Conservation (phyloP, 2,113 vertebrate species). For the Gobiocypris rarus region DNA sequence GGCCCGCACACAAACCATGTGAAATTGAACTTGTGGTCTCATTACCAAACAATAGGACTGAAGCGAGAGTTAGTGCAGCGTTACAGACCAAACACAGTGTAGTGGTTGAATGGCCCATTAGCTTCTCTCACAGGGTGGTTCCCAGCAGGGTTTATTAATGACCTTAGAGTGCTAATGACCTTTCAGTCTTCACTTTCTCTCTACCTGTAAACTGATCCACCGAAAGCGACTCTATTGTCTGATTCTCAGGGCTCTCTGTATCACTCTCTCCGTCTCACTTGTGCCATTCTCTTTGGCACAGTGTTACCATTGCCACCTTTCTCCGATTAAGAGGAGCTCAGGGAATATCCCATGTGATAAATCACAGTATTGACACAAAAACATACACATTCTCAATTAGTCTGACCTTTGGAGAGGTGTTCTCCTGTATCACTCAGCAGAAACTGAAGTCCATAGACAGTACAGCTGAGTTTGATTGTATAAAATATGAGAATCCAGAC, state of each 20-base stretch:
- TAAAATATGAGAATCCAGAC: not conserved
- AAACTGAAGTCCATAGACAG: not conserved
- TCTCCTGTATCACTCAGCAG: not conserved
- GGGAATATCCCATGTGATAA: constrained; percentile 45
- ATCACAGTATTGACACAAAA: constrained; percentile 24
- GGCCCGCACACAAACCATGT: constrained; percentile 26
- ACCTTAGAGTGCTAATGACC: constrained; percentile 38
- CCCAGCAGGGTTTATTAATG: constrained; percentile 53
- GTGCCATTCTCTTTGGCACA: not conserved
- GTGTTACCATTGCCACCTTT: constrained; percentile 14
- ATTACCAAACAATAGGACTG: constrained; percentile 56
- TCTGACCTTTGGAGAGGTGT: not conserved
- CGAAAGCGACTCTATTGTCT: constrained; percentile 10
- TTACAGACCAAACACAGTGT: constrained; percentile 46
- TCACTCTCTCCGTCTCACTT: constrained; percentile 7
- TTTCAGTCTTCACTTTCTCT: constrained; percentile 34
- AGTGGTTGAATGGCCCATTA: constrained; percentile 54
- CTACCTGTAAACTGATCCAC: constrained; percentile 36
- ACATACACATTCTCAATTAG: constrained; percentile 3
- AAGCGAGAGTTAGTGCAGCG: not conserved
- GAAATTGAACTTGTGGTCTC: constrained; percentile 42
- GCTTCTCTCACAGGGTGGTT: constrained; percentile 43
- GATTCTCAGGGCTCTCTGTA: constrained; percentile 38
- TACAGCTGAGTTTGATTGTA: not conserved
- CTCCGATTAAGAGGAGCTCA: constrained; percentile 11